A percentile compares a stretch with the other conserved stretches of the same genome.
Evolutionary conservation across 1,140 invertebrate species (phyloP).

Genomic region (Drosophila erecta): DNA sequence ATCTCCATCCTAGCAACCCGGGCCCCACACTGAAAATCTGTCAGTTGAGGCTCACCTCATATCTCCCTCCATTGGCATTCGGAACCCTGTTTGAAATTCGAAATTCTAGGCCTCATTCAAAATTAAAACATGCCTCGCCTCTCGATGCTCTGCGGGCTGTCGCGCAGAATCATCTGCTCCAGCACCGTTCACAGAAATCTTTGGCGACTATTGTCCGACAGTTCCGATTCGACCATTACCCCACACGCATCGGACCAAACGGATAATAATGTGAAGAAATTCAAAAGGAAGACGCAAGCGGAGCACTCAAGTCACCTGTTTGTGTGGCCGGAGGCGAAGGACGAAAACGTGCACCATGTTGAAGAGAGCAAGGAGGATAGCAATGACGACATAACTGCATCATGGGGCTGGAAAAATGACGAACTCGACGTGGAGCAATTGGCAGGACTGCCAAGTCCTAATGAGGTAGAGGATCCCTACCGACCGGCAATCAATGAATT

Average conservation of each 20-base stretch:
- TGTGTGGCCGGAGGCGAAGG: background rate
- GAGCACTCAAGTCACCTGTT: background rate
- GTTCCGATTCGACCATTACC: background rate
- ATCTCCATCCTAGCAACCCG: constrained; percentile 17
- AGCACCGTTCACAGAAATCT: too few relatives aligned
- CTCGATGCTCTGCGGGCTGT: background rate
- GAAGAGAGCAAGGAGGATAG: background rate
- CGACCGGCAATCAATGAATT: background rate
- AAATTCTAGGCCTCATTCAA: background rate
- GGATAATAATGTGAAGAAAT: background rate
- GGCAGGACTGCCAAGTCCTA: background rate
- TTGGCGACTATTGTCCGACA: constrained; percentile 16
- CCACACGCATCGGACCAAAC: too few relatives aligned
- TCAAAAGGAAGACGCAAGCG: background rate
- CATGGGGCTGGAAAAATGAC: constrained; percentile 20
- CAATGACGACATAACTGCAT: constrained; percentile 8
- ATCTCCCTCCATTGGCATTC: constrained; percentile 1
- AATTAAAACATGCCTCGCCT: constrained; percentile 36
- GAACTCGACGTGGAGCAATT: constrained; percentile 13
- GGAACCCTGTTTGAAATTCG: background rate
- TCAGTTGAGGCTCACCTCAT: background rate
- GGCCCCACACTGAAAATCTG: background rate
- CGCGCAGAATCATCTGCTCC: background rate
- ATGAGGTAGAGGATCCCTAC: background rate
- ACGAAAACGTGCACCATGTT: background rate